A percentile compares a stretch with the other conserved stretches of the same genome.
phyloP scores from a whole-genome alignment of 2,888 invertebrate genomes.

The Latrodectus elegans region DNA sequence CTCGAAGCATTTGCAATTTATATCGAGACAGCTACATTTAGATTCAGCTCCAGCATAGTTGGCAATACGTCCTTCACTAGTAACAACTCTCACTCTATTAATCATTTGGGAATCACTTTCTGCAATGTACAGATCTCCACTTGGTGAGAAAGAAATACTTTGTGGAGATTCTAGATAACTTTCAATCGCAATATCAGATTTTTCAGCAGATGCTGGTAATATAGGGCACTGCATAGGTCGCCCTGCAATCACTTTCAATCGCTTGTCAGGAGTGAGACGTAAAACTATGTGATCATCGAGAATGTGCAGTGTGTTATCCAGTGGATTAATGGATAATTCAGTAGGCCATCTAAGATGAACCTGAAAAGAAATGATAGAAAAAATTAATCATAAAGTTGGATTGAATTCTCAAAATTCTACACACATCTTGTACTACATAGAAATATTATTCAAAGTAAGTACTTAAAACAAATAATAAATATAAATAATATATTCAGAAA shows the following conservation, averaged over 20 bases:
- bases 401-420: too few species aligned
- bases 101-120: constrained; percentile 88
- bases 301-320: constrained; percentile 95
- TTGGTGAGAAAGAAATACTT: constrained; percentile 91
- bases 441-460: too few species aligned
- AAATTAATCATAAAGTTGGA: background rate
- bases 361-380: constrained; percentile 73
- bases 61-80: constrained; percentile 75
- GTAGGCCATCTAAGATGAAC: constrained; percentile 98
- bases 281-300: constrained; percentile 95
- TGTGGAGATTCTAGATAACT: constrained; percentile 86
- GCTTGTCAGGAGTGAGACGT: constrained; percentile 90
- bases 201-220: constrained; percentile 57
- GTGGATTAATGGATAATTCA: constrained; percentile 91
- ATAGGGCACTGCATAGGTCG: constrained; percentile 91
- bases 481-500: too few species aligned
- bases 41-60: constrained; percentile 76
- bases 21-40: constrained; percentile 76
- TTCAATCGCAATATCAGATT: constrained; percentile 73
- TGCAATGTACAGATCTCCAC: constrained; percentile 92
- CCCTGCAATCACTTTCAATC: constrained; percentile 90
- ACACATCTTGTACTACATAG: too few species aligned
- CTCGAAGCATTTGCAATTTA: constrained; percentile 75
- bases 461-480: too few species aligned
- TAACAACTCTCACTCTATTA: constrained; percentile 74